phyloP scores from a whole-genome alignment of 2,888 invertebrate genomes.

The Himalopsyche anomala region DNA sequence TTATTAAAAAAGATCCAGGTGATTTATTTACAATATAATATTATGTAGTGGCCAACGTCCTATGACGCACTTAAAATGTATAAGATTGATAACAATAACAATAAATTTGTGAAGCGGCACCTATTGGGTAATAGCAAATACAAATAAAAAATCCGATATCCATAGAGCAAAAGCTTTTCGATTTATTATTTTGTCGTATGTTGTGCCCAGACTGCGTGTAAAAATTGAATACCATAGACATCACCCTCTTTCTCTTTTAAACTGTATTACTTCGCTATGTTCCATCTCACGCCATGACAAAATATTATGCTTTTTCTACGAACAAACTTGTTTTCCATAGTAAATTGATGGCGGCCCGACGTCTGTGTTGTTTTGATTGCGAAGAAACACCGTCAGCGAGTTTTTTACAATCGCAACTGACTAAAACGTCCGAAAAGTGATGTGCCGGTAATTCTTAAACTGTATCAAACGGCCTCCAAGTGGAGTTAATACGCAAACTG shows the following conservation, averaged over 20 bases:
- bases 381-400: slow-evolving; percentile 38
- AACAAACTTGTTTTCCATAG: slow-evolving; percentile 58
- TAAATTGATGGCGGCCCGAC: slow-evolving; percentile 54
- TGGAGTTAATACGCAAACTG: slow-evolving; percentile 76
- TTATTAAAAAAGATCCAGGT: too few species aligned
- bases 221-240: slow-evolving; percentile 45
- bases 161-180: not conserved
- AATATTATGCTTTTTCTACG: slow-evolving; percentile 57
- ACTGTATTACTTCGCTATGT: not conserved
- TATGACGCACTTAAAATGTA: too few species aligned
- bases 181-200: slow-evolving; percentile 44
- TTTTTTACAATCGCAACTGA: slow-evolving; percentile 38
- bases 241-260: slow-evolving; percentile 48
- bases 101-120: not conserved
- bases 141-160: not conserved
- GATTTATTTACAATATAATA: too few species aligned
- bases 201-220: slow-evolving; percentile 49
- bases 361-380: slow-evolving; percentile 61
- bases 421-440: slow-evolving; percentile 48
- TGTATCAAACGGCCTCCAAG: slow-evolving; percentile 67
- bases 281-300: slow-evolving; percentile 51
- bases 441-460: slow-evolving; percentile 47
- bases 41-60: too few species aligned
- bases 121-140: slow-evolving; percentile 47
- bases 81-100: too few species aligned